Conservation (phyloP, 1,140 invertebrate genomes). For the Helicoverpa zea region DNA sequence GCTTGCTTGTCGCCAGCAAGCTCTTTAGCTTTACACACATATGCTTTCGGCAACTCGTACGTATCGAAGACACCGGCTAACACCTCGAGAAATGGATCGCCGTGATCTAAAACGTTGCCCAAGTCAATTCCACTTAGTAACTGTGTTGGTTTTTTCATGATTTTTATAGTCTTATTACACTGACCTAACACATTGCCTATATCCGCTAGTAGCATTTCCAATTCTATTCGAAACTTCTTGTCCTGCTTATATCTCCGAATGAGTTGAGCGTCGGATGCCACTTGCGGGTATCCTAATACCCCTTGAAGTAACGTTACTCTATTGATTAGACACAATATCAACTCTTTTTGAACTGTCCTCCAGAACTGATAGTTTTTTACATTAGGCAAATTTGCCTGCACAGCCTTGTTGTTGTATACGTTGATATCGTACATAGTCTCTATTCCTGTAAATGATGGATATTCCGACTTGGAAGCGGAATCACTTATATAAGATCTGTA, state of each 20-base stretch:
- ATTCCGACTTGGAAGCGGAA: too few relatives aligned
- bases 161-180: background rate
- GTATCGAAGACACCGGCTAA: slow-evolving; percentile 48
- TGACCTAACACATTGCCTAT: background rate
- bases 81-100: slow-evolving; percentile 50
- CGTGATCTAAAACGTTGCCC: slow-evolving; percentile 51
- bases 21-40: slow-evolving; percentile 34
- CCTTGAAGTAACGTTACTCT: background rate
- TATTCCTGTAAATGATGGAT: background rate
- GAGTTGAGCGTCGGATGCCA: background rate
- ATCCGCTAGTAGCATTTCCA: slow-evolving; percentile 18
- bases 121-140: slow-evolving; percentile 48
- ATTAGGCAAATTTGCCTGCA: background rate
- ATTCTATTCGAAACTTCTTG: background rate
- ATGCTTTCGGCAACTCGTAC: slow-evolving; percentile 45
- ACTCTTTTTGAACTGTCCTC: background rate
- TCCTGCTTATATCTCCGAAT: background rate
- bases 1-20: slow-evolving; percentile 30
- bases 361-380: background rate
- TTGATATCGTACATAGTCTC: background rate
- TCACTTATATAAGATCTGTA: background rate
- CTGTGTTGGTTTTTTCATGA: slow-evolving; percentile 41
- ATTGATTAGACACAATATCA: background rate
- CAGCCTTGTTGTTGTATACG: too few relatives aligned
- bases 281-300: background rate